phyloP scores from a whole-genome alignment of 1,140 invertebrate species.

The Bombus confusus region DNA sequence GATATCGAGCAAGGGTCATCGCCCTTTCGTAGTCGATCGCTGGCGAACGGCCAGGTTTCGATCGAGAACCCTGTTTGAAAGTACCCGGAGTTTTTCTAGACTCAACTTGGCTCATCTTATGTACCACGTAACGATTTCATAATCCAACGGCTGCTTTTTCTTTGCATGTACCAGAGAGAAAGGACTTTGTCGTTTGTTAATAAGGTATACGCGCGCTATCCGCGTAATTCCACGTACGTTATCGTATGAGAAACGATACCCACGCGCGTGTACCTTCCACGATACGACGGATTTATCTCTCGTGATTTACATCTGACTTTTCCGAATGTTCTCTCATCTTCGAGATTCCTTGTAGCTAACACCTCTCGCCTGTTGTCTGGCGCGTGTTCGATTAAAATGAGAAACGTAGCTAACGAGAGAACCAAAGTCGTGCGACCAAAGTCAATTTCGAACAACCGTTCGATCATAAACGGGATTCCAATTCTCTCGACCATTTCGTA shows the following conservation, averaged over 20 bases:
- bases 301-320: slow-evolving; percentile 29
- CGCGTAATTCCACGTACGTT: slow-evolving; percentile 6
- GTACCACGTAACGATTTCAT: slow-evolving; percentile 30
- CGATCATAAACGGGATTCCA: background rate
- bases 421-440: background rate
- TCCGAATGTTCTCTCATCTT: background rate
- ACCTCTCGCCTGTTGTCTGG: background rate
- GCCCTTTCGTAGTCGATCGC: background rate
- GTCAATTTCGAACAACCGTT: background rate
- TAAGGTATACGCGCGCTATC: background rate
- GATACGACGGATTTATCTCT: slow-evolving; percentile 8
- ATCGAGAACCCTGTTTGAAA: background rate
- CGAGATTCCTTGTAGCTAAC: background rate
- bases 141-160: slow-evolving; percentile 17
- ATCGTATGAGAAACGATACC: background rate
- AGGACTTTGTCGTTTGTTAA: background rate
- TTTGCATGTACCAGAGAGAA: background rate
- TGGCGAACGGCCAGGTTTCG: background rate
- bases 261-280: background rate
- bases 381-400: background rate
- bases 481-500: too few species aligned
- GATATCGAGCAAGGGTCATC: background rate
- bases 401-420: background rate
- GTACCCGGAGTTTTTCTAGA: background rate
- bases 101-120: background rate